Conservation (phyloP, 2,113 vertebrate species). For the Oreotrochilus melanogaster region DNA sequence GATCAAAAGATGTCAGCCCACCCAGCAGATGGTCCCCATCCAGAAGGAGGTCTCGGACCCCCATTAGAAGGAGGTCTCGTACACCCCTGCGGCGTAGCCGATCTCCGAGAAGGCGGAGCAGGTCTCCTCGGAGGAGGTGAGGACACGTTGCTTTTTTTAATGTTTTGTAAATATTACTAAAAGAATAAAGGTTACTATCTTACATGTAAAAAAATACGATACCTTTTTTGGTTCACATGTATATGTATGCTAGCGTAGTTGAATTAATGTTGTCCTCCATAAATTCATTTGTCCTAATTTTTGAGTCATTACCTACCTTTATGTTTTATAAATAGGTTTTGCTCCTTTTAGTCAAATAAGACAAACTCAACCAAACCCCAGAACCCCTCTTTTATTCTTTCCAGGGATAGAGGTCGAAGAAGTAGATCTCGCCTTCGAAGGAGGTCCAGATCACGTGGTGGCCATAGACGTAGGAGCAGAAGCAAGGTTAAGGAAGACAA, state of each 20-base stretch:
- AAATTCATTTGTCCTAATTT: background rate
- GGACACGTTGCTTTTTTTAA: fast-evolving
- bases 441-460: slow-evolving; percentile 87
- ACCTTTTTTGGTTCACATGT: background rate
- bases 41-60: slow-evolving; percentile 84
- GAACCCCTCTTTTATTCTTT: background rate
- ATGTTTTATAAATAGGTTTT: background rate
- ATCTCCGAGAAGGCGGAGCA: slow-evolving; percentile 88
- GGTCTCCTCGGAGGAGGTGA: slow-evolving; percentile 91
- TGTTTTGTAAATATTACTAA: background rate
- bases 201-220: fast-evolving
- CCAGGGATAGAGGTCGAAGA: slow-evolving; percentile 86
- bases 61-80: slow-evolving; percentile 81
- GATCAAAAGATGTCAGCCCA: slow-evolving; percentile 81
- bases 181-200: background rate
- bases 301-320: background rate
- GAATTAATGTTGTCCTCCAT: background rate
- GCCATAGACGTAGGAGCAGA: slow-evolving; percentile 84
- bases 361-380: fast-evolving
- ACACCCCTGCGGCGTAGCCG: slow-evolving; percentile 86
- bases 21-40: slow-evolving; percentile 81
- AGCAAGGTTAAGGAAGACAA: slow-evolving; percentile 93
- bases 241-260: background rate
- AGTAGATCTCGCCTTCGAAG: slow-evolving; percentile 87
- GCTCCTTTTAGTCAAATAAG: background rate